Conservation (phyloP, 1,140 invertebrate genomes). For the Tetragonula clypearis region DNA sequence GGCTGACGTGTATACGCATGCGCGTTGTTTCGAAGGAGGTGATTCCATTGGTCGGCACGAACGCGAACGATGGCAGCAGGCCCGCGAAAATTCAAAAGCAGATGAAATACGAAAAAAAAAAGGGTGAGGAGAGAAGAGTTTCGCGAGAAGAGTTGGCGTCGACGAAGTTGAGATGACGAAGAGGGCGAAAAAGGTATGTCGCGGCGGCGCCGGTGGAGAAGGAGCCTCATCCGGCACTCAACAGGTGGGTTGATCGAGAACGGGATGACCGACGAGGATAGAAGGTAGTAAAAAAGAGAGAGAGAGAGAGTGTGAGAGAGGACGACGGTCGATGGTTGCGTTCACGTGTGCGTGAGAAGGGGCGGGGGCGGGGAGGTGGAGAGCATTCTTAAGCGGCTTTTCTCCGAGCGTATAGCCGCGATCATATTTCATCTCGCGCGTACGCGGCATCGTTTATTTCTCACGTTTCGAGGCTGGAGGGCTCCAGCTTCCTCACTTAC, state of each 20-base stretch:
- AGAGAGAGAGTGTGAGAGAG: slow-evolving; percentile 1
- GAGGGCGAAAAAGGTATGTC: not conserved
- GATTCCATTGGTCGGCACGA: not conserved
- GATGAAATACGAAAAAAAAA: not conserved
- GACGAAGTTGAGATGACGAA: not conserved
- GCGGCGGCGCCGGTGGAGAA: not conserved
- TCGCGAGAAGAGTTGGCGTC: slow-evolving; percentile 12
- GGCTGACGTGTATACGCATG: too few relatives aligned
- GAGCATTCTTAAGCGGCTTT: slow-evolving; percentile 59
- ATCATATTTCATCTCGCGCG: slow-evolving; percentile 63
- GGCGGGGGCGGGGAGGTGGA: not conserved
- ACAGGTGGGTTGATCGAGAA: slow-evolving; percentile 63
- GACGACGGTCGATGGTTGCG: not conserved
- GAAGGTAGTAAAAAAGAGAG: not conserved
- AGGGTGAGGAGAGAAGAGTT: not conserved
- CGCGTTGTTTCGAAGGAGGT: too few relatives aligned
- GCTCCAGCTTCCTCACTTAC: slow-evolving; percentile 64
- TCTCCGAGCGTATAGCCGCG: slow-evolving; percentile 48
- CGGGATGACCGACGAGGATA: not conserved
- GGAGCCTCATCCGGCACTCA: slow-evolving; percentile 43
- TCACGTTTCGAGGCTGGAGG: slow-evolving; percentile 61
- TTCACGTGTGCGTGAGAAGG: not conserved
- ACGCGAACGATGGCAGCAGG: not conserved
- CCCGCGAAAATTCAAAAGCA: not conserved
- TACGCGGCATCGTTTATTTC: slow-evolving; percentile 58